Evolutionary conservation across 2,113 vertebrate genomes (phyloP), one percentile per base, ranked within the genome.

Genomic region (Pygoscelis antarcticus): DNA sequence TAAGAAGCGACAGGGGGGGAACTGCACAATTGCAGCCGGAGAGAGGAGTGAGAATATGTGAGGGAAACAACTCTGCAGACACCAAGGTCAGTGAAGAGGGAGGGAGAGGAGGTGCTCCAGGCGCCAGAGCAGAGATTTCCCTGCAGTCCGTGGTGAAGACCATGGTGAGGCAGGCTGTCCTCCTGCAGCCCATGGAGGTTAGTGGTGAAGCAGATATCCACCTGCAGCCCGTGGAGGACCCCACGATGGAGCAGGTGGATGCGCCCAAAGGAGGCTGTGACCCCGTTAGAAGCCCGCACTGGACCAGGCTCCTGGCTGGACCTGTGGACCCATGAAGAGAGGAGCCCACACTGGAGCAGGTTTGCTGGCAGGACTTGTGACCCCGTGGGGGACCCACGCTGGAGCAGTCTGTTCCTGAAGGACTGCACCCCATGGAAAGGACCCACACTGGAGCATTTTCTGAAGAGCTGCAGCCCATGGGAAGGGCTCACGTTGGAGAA

Each of bases 381-480:
- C 58, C 34, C 64, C 1, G 3, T 6, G 5, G 21, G 42, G 42
- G 30, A 34, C 42, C 42, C 42, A 66, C 0, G 10, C 30, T 46
- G 10, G 64, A 46, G 30, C 64, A 11, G 14, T 23, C 58, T 36
- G 57, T 7, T 60, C 58, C 21, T 60, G 58, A 61, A 25, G 58
- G 58, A 25, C 58, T 61, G 58, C 58, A 25, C 22, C 58, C 58
- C 2, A 5, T 25, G n/a, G 22, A 5, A 36, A 13, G 22, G 22
- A n/a, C 6, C 20, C 21, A 60, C 9, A 1, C 58, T n/a, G 34
- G 58, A 23, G 58, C 34, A 23, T 21, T n/a, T 22, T 0, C 1
- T 58, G 57, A n/a, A 58, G 57, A 58, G 9, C 57, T 58, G 32
- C 13, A 22, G 32, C 57, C 57, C 7, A 4, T n/a, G 20, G 34